Percentiles rank a stretch among this genome's conserved stretches.
Evolutionary conservation across 64 coral and sea anemone genomes (phyloP).

Genomic region (Hydrozoanthus tunicans): DNA sequence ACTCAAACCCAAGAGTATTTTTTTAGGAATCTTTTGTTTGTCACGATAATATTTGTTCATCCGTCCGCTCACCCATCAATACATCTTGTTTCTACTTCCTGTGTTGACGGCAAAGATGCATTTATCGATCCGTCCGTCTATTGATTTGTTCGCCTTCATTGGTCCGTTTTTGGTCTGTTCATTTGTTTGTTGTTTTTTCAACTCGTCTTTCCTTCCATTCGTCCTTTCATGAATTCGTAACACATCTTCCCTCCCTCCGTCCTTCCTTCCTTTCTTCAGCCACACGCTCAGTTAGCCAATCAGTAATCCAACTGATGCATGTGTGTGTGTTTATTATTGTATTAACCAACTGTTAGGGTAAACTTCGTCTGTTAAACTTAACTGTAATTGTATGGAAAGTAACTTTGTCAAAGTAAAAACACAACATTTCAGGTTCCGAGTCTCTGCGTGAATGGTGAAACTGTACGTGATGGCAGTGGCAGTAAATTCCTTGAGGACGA

Average conservation of each 20-base stretch:
- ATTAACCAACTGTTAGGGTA: no score
- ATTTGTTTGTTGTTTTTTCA: neutral
- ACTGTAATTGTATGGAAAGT: neutral
- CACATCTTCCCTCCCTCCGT: neutral
- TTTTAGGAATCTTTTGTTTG: no score
- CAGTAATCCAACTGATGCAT: no score
- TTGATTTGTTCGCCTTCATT: neutral
- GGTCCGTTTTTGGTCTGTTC: neutral
- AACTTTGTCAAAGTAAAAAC: neutral
- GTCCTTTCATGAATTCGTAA: neutral
- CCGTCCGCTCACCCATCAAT: neutral
- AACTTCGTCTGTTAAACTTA: neutral
- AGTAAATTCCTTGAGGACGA: conserved; percentile 61
- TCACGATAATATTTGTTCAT: neutral
- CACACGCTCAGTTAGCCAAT: no score
- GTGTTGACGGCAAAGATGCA: neutral
- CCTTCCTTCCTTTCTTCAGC: neutral
- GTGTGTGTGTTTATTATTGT: no score
- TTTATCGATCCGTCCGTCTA: neutral
- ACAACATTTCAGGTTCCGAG: conserved; percentile 77
- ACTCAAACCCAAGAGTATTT: no score
- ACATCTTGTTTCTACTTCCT: neutral
- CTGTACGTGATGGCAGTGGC: conserved; percentile 57
- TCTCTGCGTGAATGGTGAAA: conserved; percentile 87
- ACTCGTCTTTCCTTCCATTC: neutral